phyloP scores from a whole-genome alignment of 2,113 vertebrate species.

The Strigops habroptila region DNA sequence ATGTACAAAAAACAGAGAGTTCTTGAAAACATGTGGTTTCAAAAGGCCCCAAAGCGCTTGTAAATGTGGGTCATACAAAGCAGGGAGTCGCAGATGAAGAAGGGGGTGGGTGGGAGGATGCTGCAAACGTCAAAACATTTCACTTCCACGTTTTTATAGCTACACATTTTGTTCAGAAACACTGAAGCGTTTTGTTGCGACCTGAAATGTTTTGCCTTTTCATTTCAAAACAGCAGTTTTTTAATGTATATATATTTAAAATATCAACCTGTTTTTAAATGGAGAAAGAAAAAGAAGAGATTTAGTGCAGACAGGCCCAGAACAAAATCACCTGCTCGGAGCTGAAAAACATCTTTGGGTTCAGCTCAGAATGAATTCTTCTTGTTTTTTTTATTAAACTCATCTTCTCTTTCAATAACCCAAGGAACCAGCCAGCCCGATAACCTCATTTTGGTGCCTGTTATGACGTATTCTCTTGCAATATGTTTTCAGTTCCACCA shows the following conservation, averaged over 20 bases:
- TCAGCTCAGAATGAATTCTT: conserved; percentile 18
- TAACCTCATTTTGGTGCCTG: conserved; percentile 7
- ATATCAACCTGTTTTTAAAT: conserved; percentile 24
- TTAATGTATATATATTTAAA: not conserved
- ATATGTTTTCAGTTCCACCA: not conserved
- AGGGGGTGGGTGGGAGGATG: conserved; percentile 36
- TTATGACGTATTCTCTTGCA: not conserved
- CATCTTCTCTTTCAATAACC: conserved; percentile 23
- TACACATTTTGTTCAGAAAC: conserved; percentile 25
- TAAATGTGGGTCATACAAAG: not conserved
- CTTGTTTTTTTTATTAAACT: conserved; percentile 9
- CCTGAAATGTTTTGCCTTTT: conserved; percentile 57
- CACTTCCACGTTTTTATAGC: conserved; percentile 9
- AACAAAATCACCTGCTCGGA: not conserved
- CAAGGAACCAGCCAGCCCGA: not conserved
- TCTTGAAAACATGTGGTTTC: not conserved
- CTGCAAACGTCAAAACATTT: conserved; percentile 54
- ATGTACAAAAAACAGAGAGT: not conserved
- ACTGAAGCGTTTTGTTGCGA: conserved; percentile 38
- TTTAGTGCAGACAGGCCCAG: not conserved
- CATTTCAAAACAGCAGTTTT: conserved; percentile 38
- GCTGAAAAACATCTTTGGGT: not conserved
- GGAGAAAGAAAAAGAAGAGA: not conserved
- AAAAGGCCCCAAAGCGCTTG: not conserved
- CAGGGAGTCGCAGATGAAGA: conserved; percentile 19